phyloP scores from a whole-genome alignment of 2,113 vertebrate genomes.

The Pyxicephalus adspersus region DNA sequence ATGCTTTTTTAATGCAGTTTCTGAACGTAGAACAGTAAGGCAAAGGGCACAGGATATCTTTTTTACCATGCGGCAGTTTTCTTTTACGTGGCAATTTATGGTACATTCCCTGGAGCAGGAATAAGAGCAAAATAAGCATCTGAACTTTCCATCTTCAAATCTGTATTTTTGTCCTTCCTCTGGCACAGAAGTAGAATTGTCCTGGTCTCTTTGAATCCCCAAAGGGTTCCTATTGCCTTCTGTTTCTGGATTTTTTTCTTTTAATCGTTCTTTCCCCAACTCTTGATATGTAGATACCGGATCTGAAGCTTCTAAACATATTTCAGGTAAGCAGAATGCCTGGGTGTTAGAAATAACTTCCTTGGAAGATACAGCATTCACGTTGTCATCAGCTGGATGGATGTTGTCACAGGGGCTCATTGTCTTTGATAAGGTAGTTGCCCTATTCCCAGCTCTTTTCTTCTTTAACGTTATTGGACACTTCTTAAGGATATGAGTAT shows the following conservation, averaged over 20 bases:
- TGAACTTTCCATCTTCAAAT: conserved; percentile 77
- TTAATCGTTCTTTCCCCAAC: background rate
- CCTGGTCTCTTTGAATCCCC: too few relatives aligned
- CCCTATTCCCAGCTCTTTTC: conserved; percentile 62
- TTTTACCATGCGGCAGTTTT: conserved; percentile 67
- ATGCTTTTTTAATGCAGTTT: conserved; percentile 61
- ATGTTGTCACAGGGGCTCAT: background rate
- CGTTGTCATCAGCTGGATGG: background rate
- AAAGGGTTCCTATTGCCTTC: background rate
- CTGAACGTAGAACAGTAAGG: conserved; percentile 59
- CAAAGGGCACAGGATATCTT: conserved; percentile 65
- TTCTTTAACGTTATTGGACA: conserved; percentile 74
- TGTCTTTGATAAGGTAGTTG: conserved; percentile 31
- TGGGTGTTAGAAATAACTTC: background rate
- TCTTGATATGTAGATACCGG: background rate
- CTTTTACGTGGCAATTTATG: conserved; percentile 77
- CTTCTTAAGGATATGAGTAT: conserved; percentile 83
- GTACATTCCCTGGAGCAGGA: conserved; percentile 78
- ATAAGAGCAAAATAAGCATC: conserved; percentile 80
- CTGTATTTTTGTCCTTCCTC: conserved; percentile 63
- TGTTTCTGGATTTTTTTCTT: background rate
- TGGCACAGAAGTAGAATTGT: too few relatives aligned
- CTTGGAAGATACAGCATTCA: background rate
- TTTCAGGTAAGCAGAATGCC: background rate
- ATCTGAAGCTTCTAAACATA: background rate